Evolutionary conservation across 2,888 invertebrate species (phyloP), one percentile per base, ranked within the genome.

Genomic region (Cloeon dipterum): DNA sequence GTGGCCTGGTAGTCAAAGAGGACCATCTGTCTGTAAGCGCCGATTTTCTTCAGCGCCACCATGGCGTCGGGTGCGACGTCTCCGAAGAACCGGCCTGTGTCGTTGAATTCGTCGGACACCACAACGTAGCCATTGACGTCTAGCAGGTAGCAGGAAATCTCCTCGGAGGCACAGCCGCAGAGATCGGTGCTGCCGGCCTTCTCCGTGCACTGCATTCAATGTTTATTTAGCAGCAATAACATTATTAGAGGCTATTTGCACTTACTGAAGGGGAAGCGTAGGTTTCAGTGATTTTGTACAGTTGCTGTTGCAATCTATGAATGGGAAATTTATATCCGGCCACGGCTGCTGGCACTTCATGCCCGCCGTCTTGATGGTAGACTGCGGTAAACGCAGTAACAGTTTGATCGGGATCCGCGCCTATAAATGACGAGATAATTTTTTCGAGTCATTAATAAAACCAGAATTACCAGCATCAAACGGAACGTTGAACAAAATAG

Each of bases 71-170:
- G 74, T 45, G 81, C 73, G 19, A 81, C 61, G 42, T 74, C 74
- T 0, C 91, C 91, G 53, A 91, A 85, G 59, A 93, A 91, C 46
- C 64, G 63, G 0, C 91, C 89, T 1, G 76, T 76, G 35, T 77
- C 63, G 26, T 66, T 61, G 23, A 62, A 57, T 16, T 70, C 67
- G 46, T 71, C 66, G 0, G 82, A 70, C 8, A 83, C 61, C 2
- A 91, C 66, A 5, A 88, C 65, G 53, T 86, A 93, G 0, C 88
- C 93, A 47, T 86, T 85, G 52, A 78, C 81, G 52, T 93, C 93
- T 29, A 93, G 64, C n/a, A 93, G 64, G 52, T 78, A 91, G 51
- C 91, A 93, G 43, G 76, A 73, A 44, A 74, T 61, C 32, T 65
- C 61, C 20, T 66, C 65, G n/a, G 72, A 67, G 39, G 65, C 56